phyloP scores from a whole-genome alignment of 2,113 vertebrate genomes.

The Eublepharis macularius region DNA sequence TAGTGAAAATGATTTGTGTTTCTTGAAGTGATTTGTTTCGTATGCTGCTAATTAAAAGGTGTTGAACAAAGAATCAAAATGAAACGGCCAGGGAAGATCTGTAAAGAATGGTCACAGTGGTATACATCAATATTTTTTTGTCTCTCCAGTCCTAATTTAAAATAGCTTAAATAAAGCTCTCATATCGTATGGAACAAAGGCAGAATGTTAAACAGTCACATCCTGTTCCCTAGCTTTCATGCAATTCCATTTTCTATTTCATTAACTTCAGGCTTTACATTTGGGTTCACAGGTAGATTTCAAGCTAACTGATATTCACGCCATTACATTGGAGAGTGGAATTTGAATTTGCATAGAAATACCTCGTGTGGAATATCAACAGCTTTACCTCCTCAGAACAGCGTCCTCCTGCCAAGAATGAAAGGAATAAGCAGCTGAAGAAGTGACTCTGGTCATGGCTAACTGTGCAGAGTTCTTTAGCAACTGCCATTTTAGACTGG shows the following conservation, averaged over 20 bases:
- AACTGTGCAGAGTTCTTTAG: not conserved
- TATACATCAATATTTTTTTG: conserved; percentile 3
- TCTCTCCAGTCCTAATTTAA: conserved; percentile 25
- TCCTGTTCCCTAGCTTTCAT: conserved; percentile 13
- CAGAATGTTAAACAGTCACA: conserved; percentile 18
- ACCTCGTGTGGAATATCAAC: accelerated
- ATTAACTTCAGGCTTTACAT: conserved; percentile 25
- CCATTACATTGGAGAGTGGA: conserved; percentile 8
- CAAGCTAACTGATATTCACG: conserved; percentile 20
- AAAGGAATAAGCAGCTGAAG: not conserved
- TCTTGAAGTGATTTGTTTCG: not conserved
- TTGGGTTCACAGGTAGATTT: conserved; percentile 28
- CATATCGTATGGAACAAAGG: not conserved
- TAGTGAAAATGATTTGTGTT: not conserved
- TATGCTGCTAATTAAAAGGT: not conserved
- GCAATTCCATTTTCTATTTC: conserved; percentile 46
- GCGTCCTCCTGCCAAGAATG: not conserved
- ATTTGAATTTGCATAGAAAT: conserved; percentile 5
- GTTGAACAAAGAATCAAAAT: not conserved
- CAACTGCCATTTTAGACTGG: not conserved
- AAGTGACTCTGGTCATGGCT: accelerated
- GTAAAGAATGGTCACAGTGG: not conserved
- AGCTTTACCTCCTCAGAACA: not conserved
- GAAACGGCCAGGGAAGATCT: not conserved
- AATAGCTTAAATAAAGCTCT: conserved; percentile 36